phyloP scores from a whole-genome alignment of 2,888 invertebrate species.

The Himalopsyche kuldschensis region DNA sequence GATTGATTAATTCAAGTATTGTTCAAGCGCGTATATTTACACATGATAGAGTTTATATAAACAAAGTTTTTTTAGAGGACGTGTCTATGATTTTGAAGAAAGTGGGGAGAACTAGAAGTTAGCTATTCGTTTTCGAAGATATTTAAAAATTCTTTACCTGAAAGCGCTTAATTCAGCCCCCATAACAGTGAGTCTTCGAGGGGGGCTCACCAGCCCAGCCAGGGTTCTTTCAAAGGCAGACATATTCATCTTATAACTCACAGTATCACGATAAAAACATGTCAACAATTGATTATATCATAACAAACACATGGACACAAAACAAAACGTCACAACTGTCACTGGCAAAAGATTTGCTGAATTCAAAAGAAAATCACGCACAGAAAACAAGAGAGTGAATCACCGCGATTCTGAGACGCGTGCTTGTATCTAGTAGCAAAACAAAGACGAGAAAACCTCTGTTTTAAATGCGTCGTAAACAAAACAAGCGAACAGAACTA shows the following conservation, averaged over 20 bases:
- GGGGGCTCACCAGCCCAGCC: background rate
- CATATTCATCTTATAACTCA: background rate
- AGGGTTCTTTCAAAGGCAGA: background rate
- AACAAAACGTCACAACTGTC: background rate
- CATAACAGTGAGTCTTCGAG: constrained; percentile 12
- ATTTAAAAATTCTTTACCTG: constrained; percentile 12
- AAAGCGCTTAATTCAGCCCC: constrained; percentile 26
- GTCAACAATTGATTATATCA: background rate
- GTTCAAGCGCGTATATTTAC: too few species aligned
- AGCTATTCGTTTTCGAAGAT: too few species aligned
- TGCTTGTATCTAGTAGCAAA: background rate
- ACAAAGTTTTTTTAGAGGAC: too few species aligned
- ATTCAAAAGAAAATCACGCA: background rate
- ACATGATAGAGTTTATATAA: too few species aligned
- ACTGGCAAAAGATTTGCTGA: background rate
- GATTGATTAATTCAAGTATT: too few species aligned
- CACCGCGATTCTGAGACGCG: background rate
- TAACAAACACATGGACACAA: background rate
- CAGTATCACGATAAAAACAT: background rate
- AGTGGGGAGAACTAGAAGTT: too few species aligned
- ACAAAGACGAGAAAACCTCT: background rate
- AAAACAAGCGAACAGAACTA: background rate
- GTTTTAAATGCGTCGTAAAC: background rate
- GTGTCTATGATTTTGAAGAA: too few species aligned
- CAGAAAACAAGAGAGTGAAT: background rate